Conservation (phyloP, 30 jellyfish, hydroid and myxozoan genomes). For the Chironex yamaguchii region DNA sequence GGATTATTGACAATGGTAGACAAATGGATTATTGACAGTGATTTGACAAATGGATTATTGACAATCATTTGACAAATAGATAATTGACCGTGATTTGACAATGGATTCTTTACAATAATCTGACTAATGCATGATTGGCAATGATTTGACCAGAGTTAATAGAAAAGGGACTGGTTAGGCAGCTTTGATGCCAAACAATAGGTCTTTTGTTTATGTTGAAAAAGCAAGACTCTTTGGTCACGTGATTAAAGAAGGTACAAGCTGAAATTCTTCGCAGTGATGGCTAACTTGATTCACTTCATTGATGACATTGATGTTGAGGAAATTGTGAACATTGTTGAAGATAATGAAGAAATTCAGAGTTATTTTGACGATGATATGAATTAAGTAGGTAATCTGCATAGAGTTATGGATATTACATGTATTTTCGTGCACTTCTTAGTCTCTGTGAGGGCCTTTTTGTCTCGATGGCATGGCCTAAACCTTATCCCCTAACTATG, state of each 20-base stretch:
- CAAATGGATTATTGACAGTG: too few relatives aligned
- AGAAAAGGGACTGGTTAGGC: slow-evolving; percentile 9
- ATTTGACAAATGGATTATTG: too few relatives aligned
- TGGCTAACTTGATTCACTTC: slow-evolving; percentile 2
- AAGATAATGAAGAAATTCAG: slow-evolving; percentile 32
- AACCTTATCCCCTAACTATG: too few relatives aligned
- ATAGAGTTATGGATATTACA: not conserved
- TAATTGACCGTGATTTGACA: too few relatives aligned
- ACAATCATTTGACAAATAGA: too few relatives aligned
- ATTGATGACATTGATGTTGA: slow-evolving; percentile 15
- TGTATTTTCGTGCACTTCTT: too few relatives aligned
- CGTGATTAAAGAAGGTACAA: slow-evolving; percentile 5
- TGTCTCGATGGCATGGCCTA: too few relatives aligned
- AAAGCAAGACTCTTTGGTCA: slow-evolving; percentile 8
- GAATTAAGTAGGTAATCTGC: slow-evolving; percentile 3
- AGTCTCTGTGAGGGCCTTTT: too few relatives aligned
- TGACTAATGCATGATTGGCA: too few relatives aligned
- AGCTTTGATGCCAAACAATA: not conserved
- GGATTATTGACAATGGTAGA: too few relatives aligned
- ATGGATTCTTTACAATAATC: too few relatives aligned
- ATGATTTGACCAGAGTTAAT: not conserved
- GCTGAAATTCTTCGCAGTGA: not conserved
- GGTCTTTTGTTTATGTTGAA: not conserved
- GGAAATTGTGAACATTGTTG: slow-evolving; percentile 21
- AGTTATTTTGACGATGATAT: slow-evolving; percentile 4